Percentiles rank a stretch among this genome's conserved stretches.
Conservation (phyloP, 1,140 invertebrate species). For the Semibalanus balanoides region DNA sequence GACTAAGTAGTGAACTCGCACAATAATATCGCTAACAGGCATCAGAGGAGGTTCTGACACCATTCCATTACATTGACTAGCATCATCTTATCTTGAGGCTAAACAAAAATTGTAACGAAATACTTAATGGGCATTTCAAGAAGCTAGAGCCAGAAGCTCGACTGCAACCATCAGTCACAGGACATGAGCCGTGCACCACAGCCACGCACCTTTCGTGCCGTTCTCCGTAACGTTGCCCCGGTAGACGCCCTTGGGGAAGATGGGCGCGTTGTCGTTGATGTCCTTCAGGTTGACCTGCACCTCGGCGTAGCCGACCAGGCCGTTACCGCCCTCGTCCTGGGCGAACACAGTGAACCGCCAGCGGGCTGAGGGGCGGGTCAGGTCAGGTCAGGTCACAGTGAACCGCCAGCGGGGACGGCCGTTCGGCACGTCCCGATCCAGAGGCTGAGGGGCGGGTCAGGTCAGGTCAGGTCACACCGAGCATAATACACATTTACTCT, state of each 20-base stretch:
- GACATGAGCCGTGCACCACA: too few species aligned
- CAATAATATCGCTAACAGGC: too few species aligned
- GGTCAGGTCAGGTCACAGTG: slow-evolving; percentile 53
- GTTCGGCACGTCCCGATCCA: slow-evolving; percentile 92
- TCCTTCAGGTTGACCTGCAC: slow-evolving; percentile 95
- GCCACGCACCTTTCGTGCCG: slow-evolving; percentile 58
- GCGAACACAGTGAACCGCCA: slow-evolving; percentile 96
- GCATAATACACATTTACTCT: too few species aligned
- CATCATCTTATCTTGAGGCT: too few species aligned
- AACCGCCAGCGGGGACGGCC: slow-evolving; percentile 94
- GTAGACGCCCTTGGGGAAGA: slow-evolving; percentile 78
- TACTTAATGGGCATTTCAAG: too few species aligned
- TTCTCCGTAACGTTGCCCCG: slow-evolving; percentile 92
- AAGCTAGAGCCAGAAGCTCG: too few species aligned
- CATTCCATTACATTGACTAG: too few species aligned
- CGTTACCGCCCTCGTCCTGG: slow-evolving; percentile 89
- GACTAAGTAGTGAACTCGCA: too few species aligned
- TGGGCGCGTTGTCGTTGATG: slow-evolving; percentile 95
- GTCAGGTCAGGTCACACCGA: not conserved
- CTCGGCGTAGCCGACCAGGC: slow-evolving; percentile 92
- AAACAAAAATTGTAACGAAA: too few species aligned
- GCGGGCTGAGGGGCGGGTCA: slow-evolving; percentile 49
- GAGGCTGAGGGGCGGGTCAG: slow-evolving; percentile 41
- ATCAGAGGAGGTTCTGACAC: too few species aligned
- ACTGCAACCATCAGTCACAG: too few species aligned